Evolutionary conservation across 2,113 vertebrate genomes (phyloP).

Genomic region (Porphyrio hochstetteri): DNA sequence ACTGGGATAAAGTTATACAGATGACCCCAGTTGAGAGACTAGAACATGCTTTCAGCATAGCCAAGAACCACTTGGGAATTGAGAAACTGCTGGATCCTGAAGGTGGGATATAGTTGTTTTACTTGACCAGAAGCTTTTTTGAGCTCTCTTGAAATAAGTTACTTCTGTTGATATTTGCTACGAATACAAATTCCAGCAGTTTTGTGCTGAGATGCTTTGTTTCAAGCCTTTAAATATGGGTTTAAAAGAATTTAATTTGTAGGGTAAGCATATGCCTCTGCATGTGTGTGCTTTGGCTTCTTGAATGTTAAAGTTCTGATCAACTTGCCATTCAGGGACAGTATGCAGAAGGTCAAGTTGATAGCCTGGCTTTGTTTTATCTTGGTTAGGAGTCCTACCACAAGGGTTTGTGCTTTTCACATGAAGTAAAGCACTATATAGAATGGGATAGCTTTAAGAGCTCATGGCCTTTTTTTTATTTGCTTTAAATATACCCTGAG

Average conservation of each 20-base stretch:
- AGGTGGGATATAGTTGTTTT: slow-evolving; percentile 76
- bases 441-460: background rate
- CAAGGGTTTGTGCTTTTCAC: background rate
- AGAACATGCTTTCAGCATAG: slow-evolving; percentile 89
- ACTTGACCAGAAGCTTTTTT: background rate
- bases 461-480: background rate
- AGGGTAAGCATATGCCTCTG: background rate
- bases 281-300: accelerated
- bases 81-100: slow-evolving; percentile 95
- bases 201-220: background rate
- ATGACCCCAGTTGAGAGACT: slow-evolving; percentile 85
- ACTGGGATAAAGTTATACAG: slow-evolving; percentile 84
- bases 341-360: background rate
- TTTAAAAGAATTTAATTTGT: background rate
- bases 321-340: background rate
- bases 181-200: background rate
- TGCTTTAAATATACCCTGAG: background rate
- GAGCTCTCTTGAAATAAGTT: background rate
- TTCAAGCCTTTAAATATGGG: background rate
- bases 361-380: background rate
- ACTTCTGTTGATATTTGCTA: background rate
- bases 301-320: background rate
- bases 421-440: background rate
- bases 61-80: slow-evolving; percentile 89
- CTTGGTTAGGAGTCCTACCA: background rate